Percentiles rank a stretch among this genome's conserved stretches.
phyloP scores from a whole-genome alignment of 2,888 invertebrate species.

The Cosmia pyralina region DNA sequence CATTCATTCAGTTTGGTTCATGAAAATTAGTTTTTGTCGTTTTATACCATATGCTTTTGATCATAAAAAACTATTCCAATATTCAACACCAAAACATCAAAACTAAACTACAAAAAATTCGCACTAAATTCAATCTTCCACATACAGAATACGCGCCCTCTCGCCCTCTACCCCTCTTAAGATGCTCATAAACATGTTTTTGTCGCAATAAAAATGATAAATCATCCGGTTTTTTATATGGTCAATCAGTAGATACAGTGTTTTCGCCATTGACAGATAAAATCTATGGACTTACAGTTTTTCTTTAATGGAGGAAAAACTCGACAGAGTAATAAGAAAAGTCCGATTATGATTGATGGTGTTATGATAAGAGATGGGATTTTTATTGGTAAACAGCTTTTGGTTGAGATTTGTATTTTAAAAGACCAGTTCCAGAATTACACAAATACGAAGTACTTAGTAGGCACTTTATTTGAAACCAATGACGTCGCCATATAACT shows the following conservation, averaged over 20 bases:
- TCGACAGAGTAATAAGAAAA: slow-evolving; percentile 71
- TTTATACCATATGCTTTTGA: background rate
- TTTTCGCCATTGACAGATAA: slow-evolving; percentile 83
- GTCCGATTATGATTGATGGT: slow-evolving; percentile 73
- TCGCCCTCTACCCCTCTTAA: slow-evolving; percentile 82
- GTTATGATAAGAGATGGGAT: slow-evolving; percentile 68
- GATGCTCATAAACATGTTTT: slow-evolving; percentile 91
- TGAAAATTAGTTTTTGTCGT: no score
- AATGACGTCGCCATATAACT: background rate
- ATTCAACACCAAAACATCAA: background rate
- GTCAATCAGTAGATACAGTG: slow-evolving; percentile 89
- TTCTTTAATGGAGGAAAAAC: slow-evolving; percentile 71
- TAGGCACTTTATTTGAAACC: background rate
- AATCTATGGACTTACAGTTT: slow-evolving; percentile 78
- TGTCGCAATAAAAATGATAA: slow-evolving; percentile 90
- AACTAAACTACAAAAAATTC: slow-evolving; percentile 2
- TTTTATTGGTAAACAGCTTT: slow-evolving; percentile 64
- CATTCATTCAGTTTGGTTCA: background rate
- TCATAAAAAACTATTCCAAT: background rate
- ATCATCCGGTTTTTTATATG: slow-evolving; percentile 90
- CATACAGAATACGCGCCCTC: slow-evolving; percentile 65
- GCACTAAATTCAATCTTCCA: slow-evolving; percentile 20
- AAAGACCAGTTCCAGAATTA: background rate
- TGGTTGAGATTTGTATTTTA: slow-evolving; percentile 18
- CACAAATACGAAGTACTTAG: background rate